Base-by-base conservation (phyloP, 1,140 invertebrate species). In the Anagrus nilaparvatae region DNA sequence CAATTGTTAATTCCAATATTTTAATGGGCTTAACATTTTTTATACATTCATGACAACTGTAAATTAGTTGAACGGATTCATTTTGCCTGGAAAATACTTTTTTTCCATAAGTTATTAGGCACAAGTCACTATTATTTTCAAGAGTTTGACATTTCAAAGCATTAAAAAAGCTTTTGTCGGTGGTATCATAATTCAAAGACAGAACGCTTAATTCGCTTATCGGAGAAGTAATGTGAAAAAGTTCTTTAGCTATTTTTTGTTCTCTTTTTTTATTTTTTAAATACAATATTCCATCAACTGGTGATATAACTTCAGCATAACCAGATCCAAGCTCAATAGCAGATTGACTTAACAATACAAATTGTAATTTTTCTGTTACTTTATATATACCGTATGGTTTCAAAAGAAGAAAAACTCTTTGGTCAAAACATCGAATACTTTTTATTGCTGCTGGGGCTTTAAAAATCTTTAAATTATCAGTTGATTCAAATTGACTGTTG, bases 201-300 rank as follows among this genome's bases (percentile, higher is more conserved):
- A 50, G 19, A 28, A 47, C 32, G 24, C 42, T 17, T 8, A 52
- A 19, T 16, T 52, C 13, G 32, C 23, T 14, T 32, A 16, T 24
- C 21, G 24, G 9, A 18, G 12, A 29, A 12, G 28, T 8, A 35
- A 46, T 33, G 38, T 29, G 40, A 23, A 44, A 46, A n/a, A 55
- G 5, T 16, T 44, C 28, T 30, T 34, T 27, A 3, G 4, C 5
- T 18, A 12, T 36, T 43, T 57, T 61, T 4, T 16, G 6, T 4
- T n/a, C n/a, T n/a, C n/a, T n/a, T n/a, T 48, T 43, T 43, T 67
- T 67, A 36, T 65, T 47, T 17, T 52, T 49, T 5, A 54, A 47
- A 5, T 56, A 44, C 0, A 67, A 37, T 3, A 44, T 43, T 12
- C 51, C 40, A 24, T 52, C 36, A 28, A 42, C 48, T 1, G 38